Conservation (phyloP, 2,888 invertebrate genomes). For the Ormyrus nitidulus region DNA sequence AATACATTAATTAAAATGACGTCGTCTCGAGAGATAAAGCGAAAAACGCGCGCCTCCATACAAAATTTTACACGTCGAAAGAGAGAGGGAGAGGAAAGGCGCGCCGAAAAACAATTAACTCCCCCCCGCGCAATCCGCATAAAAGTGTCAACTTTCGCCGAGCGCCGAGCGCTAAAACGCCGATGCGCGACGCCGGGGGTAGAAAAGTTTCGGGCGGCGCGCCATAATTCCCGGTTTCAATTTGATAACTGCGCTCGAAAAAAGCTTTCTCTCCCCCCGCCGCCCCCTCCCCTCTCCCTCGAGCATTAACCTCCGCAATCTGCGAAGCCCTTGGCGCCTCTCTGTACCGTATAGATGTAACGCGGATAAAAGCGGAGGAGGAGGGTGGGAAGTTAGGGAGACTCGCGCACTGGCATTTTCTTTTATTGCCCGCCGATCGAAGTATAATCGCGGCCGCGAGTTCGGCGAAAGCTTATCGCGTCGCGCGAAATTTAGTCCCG, state of each 20-base stretch:
- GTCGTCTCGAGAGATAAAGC: background rate
- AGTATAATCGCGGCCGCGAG: conserved; percentile 55
- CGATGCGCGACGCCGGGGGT: background rate
- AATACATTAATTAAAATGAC: conserved; percentile 11
- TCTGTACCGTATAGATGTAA: conserved; percentile 24
- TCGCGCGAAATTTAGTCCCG: conserved; percentile 66
- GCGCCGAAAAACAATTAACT: background rate
- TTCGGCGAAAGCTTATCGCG: conserved; percentile 65
- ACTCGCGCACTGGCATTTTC: conserved; percentile 7
- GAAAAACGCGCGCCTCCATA: background rate
- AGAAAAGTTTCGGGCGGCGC: conserved; percentile 4
- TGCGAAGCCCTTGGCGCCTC: background rate
- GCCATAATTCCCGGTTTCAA: conserved; percentile 29
- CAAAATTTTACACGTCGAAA: background rate
- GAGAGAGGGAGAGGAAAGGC: too few species aligned
- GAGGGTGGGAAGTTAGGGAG: too few species aligned
- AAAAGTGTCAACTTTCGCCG: conserved; percentile 19
- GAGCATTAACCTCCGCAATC: conserved; percentile 35
- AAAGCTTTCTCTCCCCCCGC: conserved; percentile 4
- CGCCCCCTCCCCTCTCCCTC: background rate
- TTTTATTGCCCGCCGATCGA: conserved; percentile 46
- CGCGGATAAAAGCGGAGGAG: conserved; percentile 32
- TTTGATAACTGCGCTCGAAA: conserved; percentile 43
- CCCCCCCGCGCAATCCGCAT: background rate
- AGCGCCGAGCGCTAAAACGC: conserved; percentile 6